Evolutionary conservation across 2,888 invertebrate species (phyloP).

Genomic region (Melikaiella ostensackeni): DNA sequence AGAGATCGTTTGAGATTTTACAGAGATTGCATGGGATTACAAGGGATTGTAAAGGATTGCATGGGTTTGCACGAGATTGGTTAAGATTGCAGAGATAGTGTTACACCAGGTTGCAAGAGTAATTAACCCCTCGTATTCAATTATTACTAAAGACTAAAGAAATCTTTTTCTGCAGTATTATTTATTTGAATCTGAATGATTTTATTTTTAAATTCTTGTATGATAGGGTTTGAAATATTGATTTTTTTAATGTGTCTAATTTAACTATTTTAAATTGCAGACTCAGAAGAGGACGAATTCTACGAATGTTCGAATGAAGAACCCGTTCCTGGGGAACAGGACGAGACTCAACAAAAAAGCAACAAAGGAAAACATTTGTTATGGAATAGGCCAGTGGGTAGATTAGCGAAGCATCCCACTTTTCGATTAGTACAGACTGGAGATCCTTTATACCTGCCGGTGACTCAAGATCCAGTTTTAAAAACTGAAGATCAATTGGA

Average conservation of each 20-base stretch:
- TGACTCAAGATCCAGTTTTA: conserved; percentile 95
- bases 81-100: too few relatives aligned
- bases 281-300: conserved; percentile 87
- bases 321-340: conserved; percentile 52
- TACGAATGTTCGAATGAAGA: conserved; percentile 86
- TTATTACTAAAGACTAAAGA: not conserved
- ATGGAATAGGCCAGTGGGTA: conserved; percentile 84
- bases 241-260: conserved; percentile 16
- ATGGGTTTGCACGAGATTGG: too few relatives aligned
- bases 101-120: too few relatives aligned
- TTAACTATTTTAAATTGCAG: conserved; percentile 54
- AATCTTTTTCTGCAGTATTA: not conserved
- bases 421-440: conserved; percentile 84
- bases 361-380: conserved; percentile 74
- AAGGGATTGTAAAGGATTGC: too few relatives aligned
- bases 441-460: conserved; percentile 87
- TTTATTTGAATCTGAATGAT: not conserved
- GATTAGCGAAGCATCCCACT: conserved; percentile 84
- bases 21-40: too few relatives aligned
- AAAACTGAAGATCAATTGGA: conserved; percentile 98
- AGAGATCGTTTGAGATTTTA: too few relatives aligned
- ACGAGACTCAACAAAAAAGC: conserved; percentile 48
- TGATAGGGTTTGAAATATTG: not conserved
- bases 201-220: not conserved
- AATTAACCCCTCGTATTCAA: too few relatives aligned